Base-by-base conservation (phyloP, 2,888 invertebrate genomes). In the Sminthurides aquaticus region DNA sequence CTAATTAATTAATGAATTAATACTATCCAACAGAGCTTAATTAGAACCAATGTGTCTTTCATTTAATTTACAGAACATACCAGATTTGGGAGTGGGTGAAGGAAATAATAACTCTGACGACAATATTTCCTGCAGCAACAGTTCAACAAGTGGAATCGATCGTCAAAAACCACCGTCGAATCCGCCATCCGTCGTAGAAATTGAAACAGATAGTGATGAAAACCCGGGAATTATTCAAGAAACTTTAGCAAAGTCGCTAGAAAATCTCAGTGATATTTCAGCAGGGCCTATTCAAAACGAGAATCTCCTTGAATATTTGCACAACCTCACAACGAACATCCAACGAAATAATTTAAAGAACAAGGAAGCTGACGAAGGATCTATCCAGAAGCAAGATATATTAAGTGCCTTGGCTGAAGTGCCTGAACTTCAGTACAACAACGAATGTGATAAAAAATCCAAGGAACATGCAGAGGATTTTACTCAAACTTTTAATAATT, bases 251-350 rank as follows among this genome's bases (percentile, higher is more conserved):
- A 34, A 34, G 43, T 20, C 52, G 18, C 22, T 52, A 20, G 52
- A 52, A 20, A 52, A 52, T 20, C 22, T 52, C 11, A 52, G 52
- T 52, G 52, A 52, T 52, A 52, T 52, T 5, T 52, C 18, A 15
- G 5, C 52, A 8, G 52, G 8, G 5, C 20, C 20, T 52, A 52
- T 52, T 22, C 5, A 20, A 20, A 52, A 20, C 20, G 52, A 52
- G 20, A 52, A 22, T 20, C 52, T 52, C 11, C 20, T 52, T 8
- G 52, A 52, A 20, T 52, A 52, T 52, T 52, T 52, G 20, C 52
- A 52, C 20, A 52, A 22, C 52, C 20, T 52, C 5, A 52, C 52
- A 8, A 5, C 15, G 5, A 15, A 52, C 18, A 52, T 52, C 20
- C 52, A 52, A 20, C 8, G 20, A 20, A 22, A 52, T 20, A 20